phyloP scores from a whole-genome alignment of 2,113 vertebrate genomes.

The Syngnathus floridae region DNA sequence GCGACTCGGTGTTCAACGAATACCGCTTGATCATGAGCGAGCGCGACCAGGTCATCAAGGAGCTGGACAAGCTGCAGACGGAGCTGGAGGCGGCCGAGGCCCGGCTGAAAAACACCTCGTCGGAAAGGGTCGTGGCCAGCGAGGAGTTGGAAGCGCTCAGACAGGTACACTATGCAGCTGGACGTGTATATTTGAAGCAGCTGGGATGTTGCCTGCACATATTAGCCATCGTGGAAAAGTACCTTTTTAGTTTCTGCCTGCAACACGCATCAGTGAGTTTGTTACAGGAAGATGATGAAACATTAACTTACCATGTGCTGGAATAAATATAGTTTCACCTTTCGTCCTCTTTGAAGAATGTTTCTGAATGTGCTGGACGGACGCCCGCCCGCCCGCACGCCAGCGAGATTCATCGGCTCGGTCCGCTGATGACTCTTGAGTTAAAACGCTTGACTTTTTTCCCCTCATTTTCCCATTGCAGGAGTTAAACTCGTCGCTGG shows the following conservation, averaged over 20 bases:
- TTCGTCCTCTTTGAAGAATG: conserved; percentile 18
- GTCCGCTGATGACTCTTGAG: conserved; percentile 22
- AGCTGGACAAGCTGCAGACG: conserved; percentile 94
- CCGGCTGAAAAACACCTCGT: conserved; percentile 90
- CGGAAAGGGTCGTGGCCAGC: conserved; percentile 88
- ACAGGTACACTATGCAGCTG: conserved; percentile 76
- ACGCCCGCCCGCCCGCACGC: not conserved
- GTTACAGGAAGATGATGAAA: not conserved
- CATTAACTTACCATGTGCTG: conserved; percentile 11
- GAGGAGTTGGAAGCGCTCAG: conserved; percentile 92
- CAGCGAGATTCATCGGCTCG: conserved; percentile 20
- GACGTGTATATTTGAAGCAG: not conserved
- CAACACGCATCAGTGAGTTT: not conserved
- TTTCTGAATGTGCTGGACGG: conserved; percentile 6
- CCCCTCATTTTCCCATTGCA: conserved; percentile 37
- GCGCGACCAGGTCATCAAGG: conserved; percentile 97
- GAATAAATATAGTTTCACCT: conserved; percentile 30
- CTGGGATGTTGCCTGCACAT: too few relatives aligned
- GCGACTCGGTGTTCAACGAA: conserved; percentile 94
- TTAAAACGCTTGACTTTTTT: conserved; percentile 20
- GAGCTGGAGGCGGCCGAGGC: conserved; percentile 91
- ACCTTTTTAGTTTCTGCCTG: too few relatives aligned
- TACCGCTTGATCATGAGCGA: conserved; percentile 98
- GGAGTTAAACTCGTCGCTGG: conserved; percentile 80
- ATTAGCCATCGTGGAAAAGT: too few relatives aligned